Evolutionary conservation across 2,797 vertebrate species (phyloP).

Genomic region (Notolabrus celidotus): DNA sequence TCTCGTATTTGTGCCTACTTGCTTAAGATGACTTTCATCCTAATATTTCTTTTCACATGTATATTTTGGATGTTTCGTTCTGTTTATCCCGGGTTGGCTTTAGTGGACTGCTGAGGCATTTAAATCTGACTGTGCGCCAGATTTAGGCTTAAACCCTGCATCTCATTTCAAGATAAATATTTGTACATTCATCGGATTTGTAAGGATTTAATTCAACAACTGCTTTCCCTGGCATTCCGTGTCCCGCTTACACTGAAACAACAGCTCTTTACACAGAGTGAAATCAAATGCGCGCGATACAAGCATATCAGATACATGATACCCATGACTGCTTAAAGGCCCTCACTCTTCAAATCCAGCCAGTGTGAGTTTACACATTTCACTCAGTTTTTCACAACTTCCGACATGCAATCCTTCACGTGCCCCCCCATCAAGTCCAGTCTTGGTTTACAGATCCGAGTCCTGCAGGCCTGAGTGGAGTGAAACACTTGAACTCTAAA

Average conservation of each 20-base stretch:
- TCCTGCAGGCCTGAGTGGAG: conserved; percentile 49
- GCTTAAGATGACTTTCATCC: not conserved
- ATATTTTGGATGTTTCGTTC: not conserved
- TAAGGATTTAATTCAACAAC: conserved; percentile 44
- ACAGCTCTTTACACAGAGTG: conserved; percentile 38
- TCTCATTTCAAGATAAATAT: conserved; percentile 50
- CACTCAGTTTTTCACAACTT: conserved; percentile 46
- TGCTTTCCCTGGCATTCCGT: conserved; percentile 26
- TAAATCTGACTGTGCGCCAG: conserved; percentile 27
- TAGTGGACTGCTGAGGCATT: conserved; percentile 7
- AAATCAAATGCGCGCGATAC: conserved; percentile 46
- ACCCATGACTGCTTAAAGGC: conserved; percentile 37
- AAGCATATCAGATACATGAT: conserved; percentile 55
- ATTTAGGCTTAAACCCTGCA: conserved; percentile 18
- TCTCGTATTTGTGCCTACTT: not conserved
- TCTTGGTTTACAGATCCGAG: conserved; percentile 63
- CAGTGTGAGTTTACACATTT: conserved; percentile 33
- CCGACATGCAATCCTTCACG: conserved; percentile 37
- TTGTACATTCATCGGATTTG: conserved; percentile 52
- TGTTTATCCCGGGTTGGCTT: conserved; percentile 12
- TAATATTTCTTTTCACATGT: not conserved
- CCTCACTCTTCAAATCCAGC: conserved; percentile 32
- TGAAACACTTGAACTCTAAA: conserved; percentile 74
- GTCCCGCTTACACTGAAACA: conserved; percentile 20
- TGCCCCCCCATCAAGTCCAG: conserved; percentile 47